Evolutionary conservation across 2,888 invertebrate genomes (phyloP), one percentile per base, ranked within the genome.

Genomic region (Doris montereyensis): DNA sequence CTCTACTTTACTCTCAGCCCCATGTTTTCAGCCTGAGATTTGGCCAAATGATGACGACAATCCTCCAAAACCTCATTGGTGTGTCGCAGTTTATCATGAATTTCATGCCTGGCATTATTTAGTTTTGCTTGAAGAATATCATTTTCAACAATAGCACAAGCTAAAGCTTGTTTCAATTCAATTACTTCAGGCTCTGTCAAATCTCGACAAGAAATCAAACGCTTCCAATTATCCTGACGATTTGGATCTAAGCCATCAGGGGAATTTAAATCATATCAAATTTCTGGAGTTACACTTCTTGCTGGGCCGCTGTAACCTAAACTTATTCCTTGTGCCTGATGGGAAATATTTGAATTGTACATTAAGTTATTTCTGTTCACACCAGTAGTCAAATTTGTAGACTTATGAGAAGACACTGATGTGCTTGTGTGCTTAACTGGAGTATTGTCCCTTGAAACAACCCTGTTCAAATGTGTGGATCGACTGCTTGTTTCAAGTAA

Each of bases 151-250:
- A 88, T 83, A 30, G 86, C 85, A 32, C 86, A 87, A 41, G 88
- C 89, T 58, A 89, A 83, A 26, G 88, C 87, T 80, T 88, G 86
- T 81, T 89, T 88, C 30, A 89, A 78, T 80, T 89, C 87, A 76
- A 87, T 82, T 34, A 86, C 83, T 26, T 87, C 87, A 67, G 83
- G 83, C 77, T 88, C 87, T 34, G 85, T 81, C 24, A 86, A 79
- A 26, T 83, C 80, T 35, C 84, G 81, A 10, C 82, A 81, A 4
- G 85, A 81, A 26, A 86, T 85, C 57, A 88, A 77, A 76, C 82
- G 81, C 76, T 86, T 87, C 87, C 87, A 87, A 30, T 81, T 82
- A 32, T 84, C 85, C 35, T 84, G 85, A 74, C 86, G 83, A 60
- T 84, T 82, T 26, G 85, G 85, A 72, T 87, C 87, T 60, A 86